Evolutionary conservation across 2,797 vertebrate genomes (phyloP), one percentile per base, ranked within the genome.

Genomic region (Coregonus sp.): DNA sequence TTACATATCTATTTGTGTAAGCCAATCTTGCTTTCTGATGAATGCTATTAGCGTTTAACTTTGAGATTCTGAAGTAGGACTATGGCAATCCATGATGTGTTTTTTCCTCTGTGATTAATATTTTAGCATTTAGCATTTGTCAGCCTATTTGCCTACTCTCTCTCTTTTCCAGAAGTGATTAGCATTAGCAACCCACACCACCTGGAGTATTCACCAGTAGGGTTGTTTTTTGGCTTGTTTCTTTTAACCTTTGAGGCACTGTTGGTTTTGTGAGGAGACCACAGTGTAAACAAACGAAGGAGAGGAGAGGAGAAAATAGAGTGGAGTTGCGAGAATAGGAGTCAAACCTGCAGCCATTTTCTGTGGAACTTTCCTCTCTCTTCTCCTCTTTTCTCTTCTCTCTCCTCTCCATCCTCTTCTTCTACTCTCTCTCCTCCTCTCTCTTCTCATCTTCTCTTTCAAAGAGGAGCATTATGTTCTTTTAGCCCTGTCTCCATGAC

Each of bases 401-500:
- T 29, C 20, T n/a, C 6, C 20, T 65, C 61, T 20, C 20, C 29
- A 12, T 65, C 61, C 20, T 54, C 52, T 3, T 16, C 15, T 16
- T 16, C 52, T 16, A 2, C 15, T 16, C 52, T 54, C 52, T 54
- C 52, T 54, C 52, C 15, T 16, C 16, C 52, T 54, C 52, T 54
- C 52, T 54, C 25, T 25, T 25, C 25, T 25, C 20, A 0, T 29
- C 25, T 7, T 25, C 61, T 65, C 61, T 31, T 9, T 25, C 6
- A 25, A 25, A 25, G 78, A 79, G 85, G 35, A 76, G 79, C 63
- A 80, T 5, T 83, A 47, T 47, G 78, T 86, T 84, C 81, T 78
- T 86, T 86, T 78, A 66, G 78, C 82, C 80, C 75, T 77, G 84
- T 92, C 89, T 74, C 89, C 89, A 91, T 89, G 88, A 89, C 87